Evolutionary conservation across 2,797 vertebrate genomes (phyloP).

Genomic region (Microctenopoma steveboyesi): DNA sequence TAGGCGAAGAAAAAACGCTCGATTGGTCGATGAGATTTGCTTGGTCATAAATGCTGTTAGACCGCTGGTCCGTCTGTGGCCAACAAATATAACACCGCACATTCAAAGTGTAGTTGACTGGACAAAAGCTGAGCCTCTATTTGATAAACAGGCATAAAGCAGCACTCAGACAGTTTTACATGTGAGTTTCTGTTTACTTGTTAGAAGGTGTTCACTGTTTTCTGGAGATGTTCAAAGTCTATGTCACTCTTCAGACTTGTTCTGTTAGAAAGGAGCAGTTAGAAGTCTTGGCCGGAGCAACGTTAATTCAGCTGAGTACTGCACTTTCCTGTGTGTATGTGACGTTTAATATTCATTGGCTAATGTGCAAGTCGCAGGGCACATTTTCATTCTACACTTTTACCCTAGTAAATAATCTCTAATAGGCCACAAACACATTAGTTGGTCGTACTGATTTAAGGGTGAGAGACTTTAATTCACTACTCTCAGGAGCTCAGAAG

Average conservation of each 20-base stretch:
- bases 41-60: too few relatives aligned
- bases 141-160: too few relatives aligned
- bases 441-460: constrained; percentile 2
- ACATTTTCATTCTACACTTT: background rate
- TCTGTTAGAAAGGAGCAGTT: background rate
- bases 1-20: too few relatives aligned
- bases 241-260: background rate
- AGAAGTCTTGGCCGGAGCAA: too few relatives aligned
- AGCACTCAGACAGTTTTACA: background rate
- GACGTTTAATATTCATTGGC: background rate
- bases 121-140: too few relatives aligned
- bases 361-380: background rate
- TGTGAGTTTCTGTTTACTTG: background rate
- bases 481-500: background rate
- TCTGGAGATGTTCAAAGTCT: background rate
- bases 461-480: background rate
- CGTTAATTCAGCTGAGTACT: too few relatives aligned
- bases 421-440: background rate
- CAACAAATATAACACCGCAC: too few relatives aligned
- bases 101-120: too few relatives aligned
- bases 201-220: background rate
- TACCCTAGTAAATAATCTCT: background rate
- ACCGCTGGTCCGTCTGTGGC: too few relatives aligned
- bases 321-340: too few relatives aligned
- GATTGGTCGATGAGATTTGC: too few relatives aligned